A percentile compares a stretch with the other conserved stretches of the same genome.
These are phyloP conservation scores for Pavo muticus DNA, from an alignment of 2,113 vertebrate genomes.

Conservation along the genomic window DNA sequence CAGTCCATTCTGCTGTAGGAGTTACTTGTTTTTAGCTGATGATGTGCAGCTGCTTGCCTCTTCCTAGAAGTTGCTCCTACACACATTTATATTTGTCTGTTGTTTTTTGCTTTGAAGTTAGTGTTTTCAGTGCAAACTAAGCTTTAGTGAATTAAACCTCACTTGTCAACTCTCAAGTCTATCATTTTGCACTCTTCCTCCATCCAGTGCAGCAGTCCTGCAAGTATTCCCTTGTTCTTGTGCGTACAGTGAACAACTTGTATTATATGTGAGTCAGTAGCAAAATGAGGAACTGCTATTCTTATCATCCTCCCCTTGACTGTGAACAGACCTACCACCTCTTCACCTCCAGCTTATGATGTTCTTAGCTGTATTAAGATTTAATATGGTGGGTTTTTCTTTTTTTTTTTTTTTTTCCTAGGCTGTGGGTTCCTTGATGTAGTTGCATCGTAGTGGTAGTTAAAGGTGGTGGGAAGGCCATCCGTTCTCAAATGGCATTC, in stretches of 20 bases:
- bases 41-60: fast-evolving
- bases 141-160: neutral
- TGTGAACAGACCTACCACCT: neutral
- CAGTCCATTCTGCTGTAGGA: neutral
- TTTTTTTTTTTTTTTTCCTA: neutral
- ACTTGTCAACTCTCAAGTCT: neutral
- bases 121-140: neutral
- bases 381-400: neutral
- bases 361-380: neutral
- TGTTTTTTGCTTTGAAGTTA: neutral
- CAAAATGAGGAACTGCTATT: neutral
- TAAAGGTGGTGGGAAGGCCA: neutral
- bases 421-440: neutral
- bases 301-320: neutral
- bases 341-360: neutral
- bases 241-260: neutral
- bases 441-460: neutral
- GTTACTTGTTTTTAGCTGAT: neutral
- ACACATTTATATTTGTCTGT: neutral
- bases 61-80: neutral
- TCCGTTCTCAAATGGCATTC: neutral
- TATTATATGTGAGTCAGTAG: neutral
- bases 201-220: neutral
- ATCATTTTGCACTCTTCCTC: neutral
- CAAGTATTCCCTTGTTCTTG: neutral